A percentile compares a stretch with the other conserved stretches of the same genome.
Evolutionary conservation across 2,113 vertebrate genomes (phyloP).

Genomic region (Gymnocephalus cernua): DNA sequence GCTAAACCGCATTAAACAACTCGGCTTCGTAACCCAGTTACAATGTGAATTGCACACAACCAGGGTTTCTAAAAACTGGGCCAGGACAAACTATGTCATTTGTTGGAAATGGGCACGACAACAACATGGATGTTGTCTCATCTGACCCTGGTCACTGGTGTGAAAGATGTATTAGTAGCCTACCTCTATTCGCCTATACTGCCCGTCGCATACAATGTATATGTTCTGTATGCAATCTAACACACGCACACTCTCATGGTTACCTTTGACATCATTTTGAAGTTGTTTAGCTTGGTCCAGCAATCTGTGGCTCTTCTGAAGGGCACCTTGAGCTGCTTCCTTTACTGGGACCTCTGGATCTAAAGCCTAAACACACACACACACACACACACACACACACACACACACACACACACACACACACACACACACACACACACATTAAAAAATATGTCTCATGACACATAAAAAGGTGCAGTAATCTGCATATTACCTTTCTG

Average conservation of each 20-base stretch:
- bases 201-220: no score
- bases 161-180: no score
- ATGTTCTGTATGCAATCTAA: no score
- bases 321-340: constrained; percentile 66
- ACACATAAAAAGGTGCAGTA: constrained; percentile 27
- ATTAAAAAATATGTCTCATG: constrained; percentile 5
- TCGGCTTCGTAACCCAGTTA: no score
- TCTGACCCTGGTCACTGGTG: no score
- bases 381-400: constrained; percentile 16
- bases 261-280: constrained; percentile 75
- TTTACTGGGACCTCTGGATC: constrained; percentile 74
- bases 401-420: constrained; percentile 2
- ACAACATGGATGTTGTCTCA: no score
- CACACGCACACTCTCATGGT: neutral
- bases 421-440: constrained; percentile 1
- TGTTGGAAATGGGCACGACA: no score
- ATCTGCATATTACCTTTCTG: constrained; percentile 38
- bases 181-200: no score
- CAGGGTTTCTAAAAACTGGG: no score
- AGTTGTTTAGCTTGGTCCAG: constrained; percentile 74
- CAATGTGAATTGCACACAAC: no score
- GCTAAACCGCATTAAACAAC: no score
- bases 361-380: constrained; percentile 62
- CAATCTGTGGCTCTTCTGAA: constrained; percentile 74
- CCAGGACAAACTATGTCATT: no score